Conservation (phyloP, 1,140 invertebrate genomes). For the Periplaneta americana region DNA sequence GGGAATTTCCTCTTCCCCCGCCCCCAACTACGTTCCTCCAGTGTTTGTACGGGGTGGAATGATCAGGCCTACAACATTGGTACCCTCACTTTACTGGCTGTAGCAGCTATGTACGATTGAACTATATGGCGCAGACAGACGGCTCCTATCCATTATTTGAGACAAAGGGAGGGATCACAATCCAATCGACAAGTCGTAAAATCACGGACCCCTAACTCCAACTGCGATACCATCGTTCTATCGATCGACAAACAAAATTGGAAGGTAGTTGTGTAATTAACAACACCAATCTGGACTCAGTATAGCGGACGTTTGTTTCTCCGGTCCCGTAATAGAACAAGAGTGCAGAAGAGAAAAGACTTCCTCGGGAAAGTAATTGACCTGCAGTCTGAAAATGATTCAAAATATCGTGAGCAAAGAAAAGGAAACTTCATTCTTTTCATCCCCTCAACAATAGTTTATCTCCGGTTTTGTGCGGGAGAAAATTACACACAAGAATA, state of each 20-base stretch:
- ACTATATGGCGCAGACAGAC: background rate
- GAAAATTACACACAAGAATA: background rate
- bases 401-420: no score
- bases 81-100: no score
- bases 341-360: background rate
- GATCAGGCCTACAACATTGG: no score
- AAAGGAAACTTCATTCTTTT: background rate
- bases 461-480: background rate
- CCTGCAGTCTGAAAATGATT: background rate
- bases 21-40: no score
- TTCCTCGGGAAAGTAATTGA: background rate
- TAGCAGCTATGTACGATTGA: background rate
- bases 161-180: background rate
- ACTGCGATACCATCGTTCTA: background rate
- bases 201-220: conserved; percentile 2
- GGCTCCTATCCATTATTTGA: conserved; percentile 5
- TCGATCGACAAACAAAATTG: background rate
- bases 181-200: conserved; percentile 13
- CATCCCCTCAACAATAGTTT: no score
- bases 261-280: background rate
- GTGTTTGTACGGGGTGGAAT: no score
- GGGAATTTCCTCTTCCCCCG: no score
- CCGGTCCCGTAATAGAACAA: background rate
- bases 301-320: background rate
- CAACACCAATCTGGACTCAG: background rate